These are phyloP conservation scores for Aphyosemion australe DNA, from an alignment of 2,113 vertebrate genomes.

Conservation along the genomic window DNA sequence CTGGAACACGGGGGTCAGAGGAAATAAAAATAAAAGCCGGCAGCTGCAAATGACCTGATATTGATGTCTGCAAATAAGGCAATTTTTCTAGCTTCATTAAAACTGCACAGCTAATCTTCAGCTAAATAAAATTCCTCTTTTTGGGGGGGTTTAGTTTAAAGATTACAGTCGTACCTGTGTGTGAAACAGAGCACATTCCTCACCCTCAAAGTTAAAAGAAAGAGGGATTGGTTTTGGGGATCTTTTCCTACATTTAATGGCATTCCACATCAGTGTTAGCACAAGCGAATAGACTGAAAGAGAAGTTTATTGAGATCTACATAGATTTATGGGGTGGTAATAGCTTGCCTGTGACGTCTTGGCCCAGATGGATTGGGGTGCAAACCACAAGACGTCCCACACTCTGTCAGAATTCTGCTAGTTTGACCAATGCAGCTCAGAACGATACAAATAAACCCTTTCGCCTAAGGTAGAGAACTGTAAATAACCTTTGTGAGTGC, in stretches of 20 bases:
- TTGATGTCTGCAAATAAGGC: conserved; percentile 15
- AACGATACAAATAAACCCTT: conserved; percentile 26
- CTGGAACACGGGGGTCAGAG: conserved; percentile 38
- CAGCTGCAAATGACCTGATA: conserved; percentile 15
- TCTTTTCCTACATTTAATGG: conserved; percentile 62
- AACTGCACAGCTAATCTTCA: conserved; percentile 22
- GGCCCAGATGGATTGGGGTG: conserved; percentile 68
- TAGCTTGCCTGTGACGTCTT: conserved; percentile 71
- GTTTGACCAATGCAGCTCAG: conserved; percentile 48
- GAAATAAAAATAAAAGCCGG: conserved; percentile 38
- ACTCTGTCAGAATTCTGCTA: conserved; percentile 55
- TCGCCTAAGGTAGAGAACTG: conserved; percentile 7
- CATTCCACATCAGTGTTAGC: conserved; percentile 67
- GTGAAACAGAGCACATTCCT: conserved; percentile 35
- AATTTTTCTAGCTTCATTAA: conserved; percentile 32
- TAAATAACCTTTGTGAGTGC: conserved; percentile 1
- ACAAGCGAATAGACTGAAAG: conserved; percentile 66
- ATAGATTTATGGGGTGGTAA: conserved; percentile 84
- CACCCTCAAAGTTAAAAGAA: conserved; percentile 30
- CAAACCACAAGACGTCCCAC: conserved; percentile 73
- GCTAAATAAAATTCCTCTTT: conserved; percentile 3
- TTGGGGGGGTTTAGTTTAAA: too few species aligned
- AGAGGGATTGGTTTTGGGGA: conserved; percentile 15
- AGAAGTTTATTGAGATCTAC: conserved; percentile 80
- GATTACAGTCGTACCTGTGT: conserved; percentile 21